phyloP scores from a whole-genome alignment of 2,888 invertebrate genomes.

The Pheosia tremula region DNA sequence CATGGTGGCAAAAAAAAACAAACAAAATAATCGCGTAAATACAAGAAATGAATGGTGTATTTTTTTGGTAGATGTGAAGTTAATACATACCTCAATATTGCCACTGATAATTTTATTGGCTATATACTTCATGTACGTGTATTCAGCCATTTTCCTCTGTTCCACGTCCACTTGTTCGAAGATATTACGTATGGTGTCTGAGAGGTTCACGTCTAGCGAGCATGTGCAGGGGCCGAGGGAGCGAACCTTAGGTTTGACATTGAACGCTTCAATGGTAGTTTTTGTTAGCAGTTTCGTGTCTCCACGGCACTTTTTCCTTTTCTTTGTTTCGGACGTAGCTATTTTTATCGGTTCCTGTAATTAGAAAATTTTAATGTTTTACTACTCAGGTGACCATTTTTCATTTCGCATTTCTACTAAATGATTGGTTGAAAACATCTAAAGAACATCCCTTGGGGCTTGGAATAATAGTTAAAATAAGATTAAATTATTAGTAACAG shows the following conservation, averaged over 20 bases:
- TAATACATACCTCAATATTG: conserved; percentile 59
- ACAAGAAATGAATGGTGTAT: no score
- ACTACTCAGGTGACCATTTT: not conserved
- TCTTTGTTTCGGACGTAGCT: conserved; percentile 47
- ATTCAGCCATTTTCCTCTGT: conserved; percentile 69
- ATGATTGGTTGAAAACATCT: no score
- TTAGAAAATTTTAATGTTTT: not conserved
- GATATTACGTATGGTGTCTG: conserved; percentile 74
- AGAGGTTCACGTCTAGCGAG: conserved; percentile 66
- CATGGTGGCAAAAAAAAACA: no score
- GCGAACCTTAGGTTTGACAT: conserved; percentile 62
- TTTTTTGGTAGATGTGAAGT: no score
- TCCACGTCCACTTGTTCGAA: conserved; percentile 76
- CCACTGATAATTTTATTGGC: conserved; percentile 67
- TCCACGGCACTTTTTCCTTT: conserved; percentile 43
- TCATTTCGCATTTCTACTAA: no score
- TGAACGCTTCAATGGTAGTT: conserved; percentile 69
- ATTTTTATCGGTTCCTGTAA: conserved; percentile 61
- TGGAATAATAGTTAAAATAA: not conserved
- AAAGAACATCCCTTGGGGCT: no score
- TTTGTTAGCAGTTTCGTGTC: conserved; percentile 62
- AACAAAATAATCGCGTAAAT: no score
- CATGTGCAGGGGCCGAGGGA: conserved; percentile 71
- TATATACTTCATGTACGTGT: conserved; percentile 69
- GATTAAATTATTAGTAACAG: conserved; percentile 9